These are phyloP conservation scores for Coluber constrictor DNA, from an alignment of 2,797 vertebrate species.

Conservation along the genomic window DNA sequence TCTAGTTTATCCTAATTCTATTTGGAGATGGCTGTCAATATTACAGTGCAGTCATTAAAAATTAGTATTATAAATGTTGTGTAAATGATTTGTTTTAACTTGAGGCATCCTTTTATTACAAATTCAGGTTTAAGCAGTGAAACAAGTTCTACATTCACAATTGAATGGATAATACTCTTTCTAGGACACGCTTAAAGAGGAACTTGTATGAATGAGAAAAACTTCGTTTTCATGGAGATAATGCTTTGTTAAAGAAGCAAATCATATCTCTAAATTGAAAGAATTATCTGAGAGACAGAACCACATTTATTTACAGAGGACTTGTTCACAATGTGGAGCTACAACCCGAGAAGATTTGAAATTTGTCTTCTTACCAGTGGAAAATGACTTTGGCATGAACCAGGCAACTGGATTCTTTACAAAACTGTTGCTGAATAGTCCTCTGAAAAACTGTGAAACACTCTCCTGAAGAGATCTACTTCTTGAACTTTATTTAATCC, in stretches of 20 bases:
- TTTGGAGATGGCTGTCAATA: not conserved
- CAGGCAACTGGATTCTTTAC: conserved; percentile 41
- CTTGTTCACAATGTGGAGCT: not conserved
- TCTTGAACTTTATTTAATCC: conserved; percentile 65
- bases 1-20: not conserved
- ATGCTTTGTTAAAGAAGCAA: not conserved
- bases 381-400: not conserved
- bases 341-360: not conserved
- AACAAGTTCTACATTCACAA: conserved; percentile 60
- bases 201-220: not conserved
- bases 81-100: not conserved
- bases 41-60: not conserved
- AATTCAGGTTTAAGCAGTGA: conserved; percentile 58
- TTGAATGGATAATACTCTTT: not conserved
- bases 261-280: not conserved
- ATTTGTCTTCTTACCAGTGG: not conserved
- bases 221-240: not conserved
- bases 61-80: not conserved
- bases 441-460: conserved; percentile 68
- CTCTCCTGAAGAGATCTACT: conserved; percentile 55
- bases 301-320: rapidly evolving
- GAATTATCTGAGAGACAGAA: not conserved
- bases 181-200: not conserved
- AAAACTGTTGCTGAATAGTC: conserved; percentile 57
- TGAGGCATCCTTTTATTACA: rapidly evolving